Conservation (phyloP, 2,113 vertebrate species). For the Copsychus sechellarum region DNA sequence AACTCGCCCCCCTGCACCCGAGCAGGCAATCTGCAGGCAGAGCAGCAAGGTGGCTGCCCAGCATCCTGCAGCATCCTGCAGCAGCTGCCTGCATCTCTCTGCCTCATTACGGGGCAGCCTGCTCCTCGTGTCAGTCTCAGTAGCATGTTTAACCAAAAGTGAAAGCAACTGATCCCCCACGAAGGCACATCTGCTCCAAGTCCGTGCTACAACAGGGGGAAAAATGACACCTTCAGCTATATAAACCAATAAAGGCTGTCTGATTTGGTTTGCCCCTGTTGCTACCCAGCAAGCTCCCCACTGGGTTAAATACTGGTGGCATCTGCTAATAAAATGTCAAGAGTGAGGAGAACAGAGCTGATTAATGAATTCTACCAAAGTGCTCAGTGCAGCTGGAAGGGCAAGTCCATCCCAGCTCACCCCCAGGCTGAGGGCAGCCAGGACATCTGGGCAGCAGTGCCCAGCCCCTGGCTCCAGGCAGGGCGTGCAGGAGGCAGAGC, state of each 20-base stretch:
- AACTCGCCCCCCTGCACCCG: fast-evolving
- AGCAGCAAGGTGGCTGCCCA: not conserved
- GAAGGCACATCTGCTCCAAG: slow-evolving; percentile 79
- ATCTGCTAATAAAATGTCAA: slow-evolving; percentile 64
- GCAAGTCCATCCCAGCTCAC: not conserved
- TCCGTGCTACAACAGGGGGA: slow-evolving; percentile 71
- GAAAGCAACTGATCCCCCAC: slow-evolving; percentile 46
- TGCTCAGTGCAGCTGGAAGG: not conserved
- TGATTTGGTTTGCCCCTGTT: slow-evolving; percentile 71
- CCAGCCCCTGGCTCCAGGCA: not conserved
- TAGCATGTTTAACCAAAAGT: slow-evolving; percentile 21
- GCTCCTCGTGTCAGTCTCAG: slow-evolving; percentile 1
- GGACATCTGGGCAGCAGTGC: not conserved
- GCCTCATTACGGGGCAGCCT: not conserved
- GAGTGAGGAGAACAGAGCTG: slow-evolving; percentile 26
- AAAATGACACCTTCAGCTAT: slow-evolving; percentile 65
- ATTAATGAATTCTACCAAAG: not conserved
- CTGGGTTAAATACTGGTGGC: slow-evolving; percentile 72
- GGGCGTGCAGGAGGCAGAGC: too few relatives aligned
- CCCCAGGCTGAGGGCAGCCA: not conserved
- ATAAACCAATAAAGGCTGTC: slow-evolving; percentile 77
- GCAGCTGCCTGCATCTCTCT: not conserved
- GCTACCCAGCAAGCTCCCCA: slow-evolving; percentile 60
- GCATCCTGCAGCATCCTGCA: not conserved
- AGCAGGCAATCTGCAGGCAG: not conserved